Conservation (phyloP, 2,113 vertebrate species). For the Indri indri region DNA sequence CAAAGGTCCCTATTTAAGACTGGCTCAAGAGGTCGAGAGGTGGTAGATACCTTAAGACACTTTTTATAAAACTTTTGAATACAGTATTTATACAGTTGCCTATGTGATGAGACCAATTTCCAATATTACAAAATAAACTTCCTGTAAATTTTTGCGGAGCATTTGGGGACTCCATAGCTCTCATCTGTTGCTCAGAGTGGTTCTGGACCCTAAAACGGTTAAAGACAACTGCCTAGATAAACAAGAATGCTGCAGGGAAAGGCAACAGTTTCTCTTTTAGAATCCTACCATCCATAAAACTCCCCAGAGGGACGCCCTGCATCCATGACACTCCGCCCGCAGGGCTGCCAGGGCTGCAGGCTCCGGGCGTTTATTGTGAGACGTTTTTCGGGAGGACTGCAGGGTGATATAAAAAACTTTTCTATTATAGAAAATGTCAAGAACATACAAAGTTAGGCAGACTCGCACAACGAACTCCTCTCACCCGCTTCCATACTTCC, state of each 20-base stretch:
- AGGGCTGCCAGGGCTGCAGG: neutral
- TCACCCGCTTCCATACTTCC: neutral
- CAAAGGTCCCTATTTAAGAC: neutral
- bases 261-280: neutral
- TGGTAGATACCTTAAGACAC: neutral
- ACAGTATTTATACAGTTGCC: neutral
- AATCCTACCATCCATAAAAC: rapidly evolving
- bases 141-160: rapidly evolving
- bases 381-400: rapidly evolving
- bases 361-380: rapidly evolving
- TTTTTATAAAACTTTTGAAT: neutral
- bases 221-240: neutral
- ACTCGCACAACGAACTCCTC: neutral
- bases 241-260: rapidly evolving
- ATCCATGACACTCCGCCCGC: rapidly evolving
- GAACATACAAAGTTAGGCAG: neutral
- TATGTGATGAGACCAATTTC: neutral
- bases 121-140: neutral
- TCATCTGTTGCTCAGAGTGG: rapidly evolving
- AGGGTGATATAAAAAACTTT: neutral
- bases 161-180: rapidly evolving
- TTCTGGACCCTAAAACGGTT: neutral
- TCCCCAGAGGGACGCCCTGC: neutral
- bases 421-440: neutral
- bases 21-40: neutral